Evolutionary conservation across 2,797 vertebrate species (phyloP), one percentile per base, ranked within the genome.

Genomic region (Pseudochirops cupreus): DNA sequence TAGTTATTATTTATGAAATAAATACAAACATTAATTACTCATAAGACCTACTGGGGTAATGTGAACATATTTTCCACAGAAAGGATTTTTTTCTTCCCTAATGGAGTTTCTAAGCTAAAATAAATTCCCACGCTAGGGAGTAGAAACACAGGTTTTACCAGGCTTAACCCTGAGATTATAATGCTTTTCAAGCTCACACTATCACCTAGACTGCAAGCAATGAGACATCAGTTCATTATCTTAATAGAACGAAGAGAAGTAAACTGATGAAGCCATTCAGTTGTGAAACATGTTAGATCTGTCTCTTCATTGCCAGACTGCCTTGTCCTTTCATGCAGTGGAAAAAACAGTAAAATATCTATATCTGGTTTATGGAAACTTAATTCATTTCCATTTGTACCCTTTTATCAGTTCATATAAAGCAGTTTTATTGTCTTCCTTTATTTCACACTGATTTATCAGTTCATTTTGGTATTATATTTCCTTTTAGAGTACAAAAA

Each of bases 241-340:
- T 87, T 95, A 96, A 96, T 5, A 96, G 53, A 90, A 95, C 33
- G 53, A 95, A 50, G 50, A 95, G 55, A 95, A 92, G 94, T 55
- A 92, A 95, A 89, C 10, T 74, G 90, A 56, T 59, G 50, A 92
- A 95, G 90, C 0, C 46, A 92, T 94, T 67, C 50, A 91, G 92
- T 58, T 92, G 7, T 89, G 11, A 58, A 95, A 94, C 52, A 96
- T 91, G 29, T 90, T 59, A 56, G 26, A 6, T 50, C 4, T 94
- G 50, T 95, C 67, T 92, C 58, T 95, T 94, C 92, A 96, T 46
- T 95, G 57, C 33, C 91, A 94, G 87, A 91, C 58, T 94, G 62
- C 12, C 54, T 5, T 92, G 5, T 46, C 46, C 92, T 96, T 97
- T 92, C 57, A 91, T 9, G 29, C 29, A 92, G 33, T 91, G 14